Base-by-base conservation (phyloP, 1,140 invertebrate genomes). In the Phymorhynchus buccinoides region DNA sequence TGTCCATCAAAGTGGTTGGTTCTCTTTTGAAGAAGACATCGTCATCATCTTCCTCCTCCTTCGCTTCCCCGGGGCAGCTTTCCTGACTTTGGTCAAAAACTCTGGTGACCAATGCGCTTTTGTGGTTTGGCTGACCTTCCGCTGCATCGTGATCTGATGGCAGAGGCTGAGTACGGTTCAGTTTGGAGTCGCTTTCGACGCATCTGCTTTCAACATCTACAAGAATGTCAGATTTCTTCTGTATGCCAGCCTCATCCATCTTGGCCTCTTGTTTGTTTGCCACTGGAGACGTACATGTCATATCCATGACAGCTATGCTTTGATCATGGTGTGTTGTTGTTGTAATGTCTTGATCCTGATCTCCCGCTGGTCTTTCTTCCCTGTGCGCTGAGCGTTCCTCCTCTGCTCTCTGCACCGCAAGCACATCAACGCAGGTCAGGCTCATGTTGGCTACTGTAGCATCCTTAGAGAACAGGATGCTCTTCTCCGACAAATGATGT, bases 1-100 rank as follows among this genome's bases (percentile, higher is more conserved):
- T 41, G 27, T 79, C 77, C 42, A 52, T 52, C 77, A 79, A n/a
- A 14, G 77, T 35, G 27, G 77, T 79, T 35, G 41, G 77, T 32
- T 79, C 77, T 37, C 37, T 75, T 35, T 75, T 75, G 30, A 41
- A 39, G 22, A 41, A 39, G 3, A 41, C 35, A 75, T 41, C n/a
- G n/a, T n/a, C 37, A 52, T 56, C 42, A 52, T 4, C n/a, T 52
- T 79, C 77, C 41, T 79, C 39, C 7, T 44, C 27, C n/a, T 30
- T 16, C 14, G 56, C n/a, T 27, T 12, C 56, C 56, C 56, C 56
- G 4, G n/a, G 6, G 12, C 22, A 9, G 37, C 32, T 2, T 78
- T 79, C 77, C 6, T 52, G 18, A 6, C n/a, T 79, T 37, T 75
- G 35, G 18, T 27, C 73, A 75, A 32, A 37, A 71, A 37, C 7